A percentile compares a stretch with the other conserved stretches of the same genome.
These are phyloP conservation scores for Phoebastria nigripes DNA, from an alignment of 2,797 vertebrate species.

Conservation along the genomic window DNA sequence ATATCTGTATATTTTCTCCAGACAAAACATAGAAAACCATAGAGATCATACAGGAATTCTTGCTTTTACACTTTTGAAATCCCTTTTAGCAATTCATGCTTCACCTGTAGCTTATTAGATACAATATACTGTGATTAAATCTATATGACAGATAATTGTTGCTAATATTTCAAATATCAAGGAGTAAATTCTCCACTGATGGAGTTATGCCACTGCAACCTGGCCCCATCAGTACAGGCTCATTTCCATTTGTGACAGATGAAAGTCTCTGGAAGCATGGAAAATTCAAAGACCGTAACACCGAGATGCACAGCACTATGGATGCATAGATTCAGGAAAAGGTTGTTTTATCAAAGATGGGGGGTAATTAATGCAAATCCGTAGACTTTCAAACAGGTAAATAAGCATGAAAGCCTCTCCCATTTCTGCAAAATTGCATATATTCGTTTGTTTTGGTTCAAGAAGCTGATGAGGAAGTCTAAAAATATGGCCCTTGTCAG, in stretches of 20 bases:
- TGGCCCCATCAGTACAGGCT: neutral
- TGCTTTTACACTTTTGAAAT: neutral
- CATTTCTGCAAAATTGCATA: neutral
- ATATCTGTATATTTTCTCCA: neutral
- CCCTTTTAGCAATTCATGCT: neutral
- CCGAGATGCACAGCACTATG: neutral
- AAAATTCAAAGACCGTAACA: conserved; percentile 44
- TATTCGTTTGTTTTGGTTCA: neutral
- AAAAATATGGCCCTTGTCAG: neutral
- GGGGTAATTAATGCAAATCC: conserved; percentile 50
- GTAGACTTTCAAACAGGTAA: conserved; percentile 42
- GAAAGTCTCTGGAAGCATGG: conserved; percentile 28
- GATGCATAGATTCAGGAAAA: conserved; percentile 29
- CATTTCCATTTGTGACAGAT: conserved; percentile 26
- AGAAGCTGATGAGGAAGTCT: neutral
- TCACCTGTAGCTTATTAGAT: neutral
- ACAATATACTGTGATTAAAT: neutral
- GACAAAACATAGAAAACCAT: neutral
- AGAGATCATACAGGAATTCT: neutral
- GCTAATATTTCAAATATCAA: neutral
- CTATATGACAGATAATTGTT: neutral
- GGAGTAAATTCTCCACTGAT: neutral
- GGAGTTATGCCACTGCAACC: neutral
- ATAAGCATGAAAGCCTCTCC: conserved; percentile 21
- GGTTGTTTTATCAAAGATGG: conserved; percentile 28